Percentiles rank a stretch among this genome's conserved stretches.
Conservation (phyloP, 2,888 invertebrate genomes). For the Netelia inedita region DNA sequence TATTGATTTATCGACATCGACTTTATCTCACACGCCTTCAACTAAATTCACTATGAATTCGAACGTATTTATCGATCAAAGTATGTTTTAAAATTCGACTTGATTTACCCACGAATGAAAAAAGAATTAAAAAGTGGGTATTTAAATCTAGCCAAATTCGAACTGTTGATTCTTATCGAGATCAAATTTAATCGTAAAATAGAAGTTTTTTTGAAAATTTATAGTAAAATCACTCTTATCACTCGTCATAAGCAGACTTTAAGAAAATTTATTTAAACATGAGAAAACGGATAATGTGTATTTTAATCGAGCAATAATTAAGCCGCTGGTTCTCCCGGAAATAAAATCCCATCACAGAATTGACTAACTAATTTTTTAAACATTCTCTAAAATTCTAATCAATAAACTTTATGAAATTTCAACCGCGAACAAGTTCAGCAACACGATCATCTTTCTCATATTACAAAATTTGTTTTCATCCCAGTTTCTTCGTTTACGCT, state of each 20-base stretch:
- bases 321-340: not conserved
- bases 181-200: not conserved
- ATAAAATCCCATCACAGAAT: not conserved
- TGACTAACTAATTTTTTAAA: no score
- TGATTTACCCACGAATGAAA: not conserved
- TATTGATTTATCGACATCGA: slow-evolving; percentile 20
- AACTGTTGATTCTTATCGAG: not conserved
- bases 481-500: not conserved
- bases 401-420: not conserved
- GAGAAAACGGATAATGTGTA: not conserved
- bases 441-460: not conserved
- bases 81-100: not conserved
- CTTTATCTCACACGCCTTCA: not conserved
- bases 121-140: not conserved
- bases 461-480: not conserved
- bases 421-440: not conserved
- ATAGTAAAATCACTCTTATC: not conserved
- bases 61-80: not conserved
- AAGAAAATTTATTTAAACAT: no score
- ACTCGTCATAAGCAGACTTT: no score
- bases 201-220: no score
- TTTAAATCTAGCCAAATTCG: not conserved
- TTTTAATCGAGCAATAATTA: not conserved
- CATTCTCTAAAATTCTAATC: not conserved
- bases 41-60: not conserved